Conservation (phyloP, 2,797 vertebrate species). For the Lepilemur septentrionalis region DNA sequence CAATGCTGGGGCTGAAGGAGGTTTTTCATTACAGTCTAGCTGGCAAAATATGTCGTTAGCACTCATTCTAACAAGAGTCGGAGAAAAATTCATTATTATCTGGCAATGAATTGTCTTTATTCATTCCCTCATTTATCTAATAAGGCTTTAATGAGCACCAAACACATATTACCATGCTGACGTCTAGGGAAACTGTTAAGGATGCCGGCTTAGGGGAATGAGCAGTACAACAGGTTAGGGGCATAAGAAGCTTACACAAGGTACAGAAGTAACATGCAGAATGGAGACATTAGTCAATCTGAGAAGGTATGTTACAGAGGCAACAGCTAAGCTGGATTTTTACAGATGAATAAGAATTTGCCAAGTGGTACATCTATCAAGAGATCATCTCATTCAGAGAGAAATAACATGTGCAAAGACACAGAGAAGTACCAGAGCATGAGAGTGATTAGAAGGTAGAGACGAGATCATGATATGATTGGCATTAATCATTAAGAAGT, state of each 20-base stretch:
- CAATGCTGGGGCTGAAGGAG: not conserved
- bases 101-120: not conserved
- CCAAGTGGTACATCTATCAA: not conserved
- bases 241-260: not conserved
- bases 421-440: not conserved
- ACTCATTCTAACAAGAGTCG: not conserved
- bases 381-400: not conserved
- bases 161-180: not conserved
- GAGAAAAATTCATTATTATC: not conserved
- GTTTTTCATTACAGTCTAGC: not conserved
- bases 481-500: not conserved
- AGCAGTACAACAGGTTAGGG: not conserved
- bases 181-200: not conserved
- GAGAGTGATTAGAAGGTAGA: not conserved
- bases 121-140: not conserved
- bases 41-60: not conserved
- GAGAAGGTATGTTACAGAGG: not conserved
- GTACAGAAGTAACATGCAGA: not conserved
- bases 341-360: not conserved
- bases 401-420: not conserved
- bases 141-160: slow-evolving; percentile 7
- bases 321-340: not conserved
- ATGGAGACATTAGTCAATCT: not conserved
- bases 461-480: not conserved
- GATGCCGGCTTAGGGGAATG: not conserved